A percentile compares a stretch with the other conserved stretches of the same genome.
Evolutionary conservation across 92 coral and sea anemone genomes (phyloP).

Genomic region (Epizoanthus illoricatus): DNA sequence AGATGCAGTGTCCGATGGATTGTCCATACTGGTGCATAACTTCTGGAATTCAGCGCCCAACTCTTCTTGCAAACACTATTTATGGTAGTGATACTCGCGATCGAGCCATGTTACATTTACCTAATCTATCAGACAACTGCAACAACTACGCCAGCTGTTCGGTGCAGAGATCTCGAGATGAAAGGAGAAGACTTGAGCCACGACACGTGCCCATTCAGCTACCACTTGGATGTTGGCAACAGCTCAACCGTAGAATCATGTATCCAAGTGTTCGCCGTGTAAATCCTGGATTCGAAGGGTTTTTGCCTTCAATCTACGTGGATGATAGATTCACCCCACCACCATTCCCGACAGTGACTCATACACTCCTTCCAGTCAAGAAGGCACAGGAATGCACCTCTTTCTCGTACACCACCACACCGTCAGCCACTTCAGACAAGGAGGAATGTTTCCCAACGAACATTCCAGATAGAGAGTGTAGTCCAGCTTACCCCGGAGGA

Average conservation of each 20-base stretch:
- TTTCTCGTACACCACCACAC: not conserved
- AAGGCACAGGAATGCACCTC: not conserved
- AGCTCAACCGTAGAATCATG: slow-evolving; percentile 12
- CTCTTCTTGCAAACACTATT: slow-evolving; percentile 12
- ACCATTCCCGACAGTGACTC: slow-evolving; percentile 8
- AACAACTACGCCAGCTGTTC: not conserved
- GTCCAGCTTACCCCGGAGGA: not conserved
- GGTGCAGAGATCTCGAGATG: slow-evolving; percentile 1
- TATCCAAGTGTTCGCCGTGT: not conserved
- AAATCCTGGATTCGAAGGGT: slow-evolving; percentile 18
- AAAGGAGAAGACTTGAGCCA: slow-evolving; percentile 6
- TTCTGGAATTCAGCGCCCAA: slow-evolving; percentile 5
- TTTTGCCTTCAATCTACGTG: slow-evolving; percentile 32
- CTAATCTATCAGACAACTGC: slow-evolving; percentile 18
- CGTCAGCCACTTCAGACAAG: not conserved
- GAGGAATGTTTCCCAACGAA: not conserved
- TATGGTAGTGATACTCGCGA: slow-evolving; percentile 3
- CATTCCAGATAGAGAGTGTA: not conserved
- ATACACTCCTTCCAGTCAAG: slow-evolving; percentile 17
- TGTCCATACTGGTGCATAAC: slow-evolving; percentile 24
- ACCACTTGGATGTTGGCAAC: slow-evolving; percentile 26
- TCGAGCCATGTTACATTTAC: slow-evolving; percentile 2
- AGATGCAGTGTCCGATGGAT: slow-evolving; percentile 39
- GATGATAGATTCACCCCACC: slow-evolving; percentile 7
- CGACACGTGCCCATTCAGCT: slow-evolving; percentile 15